Conservation (phyloP, 2,113 vertebrate genomes). For the Burhinus bistriatus region DNA sequence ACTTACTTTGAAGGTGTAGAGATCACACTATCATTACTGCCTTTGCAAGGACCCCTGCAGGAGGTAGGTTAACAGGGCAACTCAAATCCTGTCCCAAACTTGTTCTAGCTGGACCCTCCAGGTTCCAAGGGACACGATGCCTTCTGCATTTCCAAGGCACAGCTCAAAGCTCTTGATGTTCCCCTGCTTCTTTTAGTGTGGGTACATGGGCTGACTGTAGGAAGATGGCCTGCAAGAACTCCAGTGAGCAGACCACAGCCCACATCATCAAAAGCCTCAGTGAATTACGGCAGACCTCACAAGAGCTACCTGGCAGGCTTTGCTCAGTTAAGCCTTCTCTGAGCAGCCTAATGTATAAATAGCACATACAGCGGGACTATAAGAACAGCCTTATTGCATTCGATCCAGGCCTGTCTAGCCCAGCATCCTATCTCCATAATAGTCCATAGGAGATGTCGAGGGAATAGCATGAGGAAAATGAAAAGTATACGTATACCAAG, state of each 20-base stretch:
- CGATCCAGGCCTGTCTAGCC: not conserved
- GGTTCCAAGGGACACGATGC: fast-evolving
- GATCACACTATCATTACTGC: not conserved
- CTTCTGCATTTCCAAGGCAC: not conserved
- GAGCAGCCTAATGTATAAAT: not conserved
- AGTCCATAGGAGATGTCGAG: not conserved
- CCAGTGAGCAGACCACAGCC: not conserved
- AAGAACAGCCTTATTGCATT: too few species aligned
- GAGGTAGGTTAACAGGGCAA: not conserved
- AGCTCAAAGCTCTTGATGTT: not conserved
- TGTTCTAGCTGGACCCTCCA: not conserved
- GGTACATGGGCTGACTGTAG: not conserved
- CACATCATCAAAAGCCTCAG: not conserved
- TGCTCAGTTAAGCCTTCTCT: not conserved
- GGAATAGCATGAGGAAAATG: not conserved
- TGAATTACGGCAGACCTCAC: not conserved
- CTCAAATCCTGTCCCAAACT: not conserved
- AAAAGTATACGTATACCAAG: not conserved
- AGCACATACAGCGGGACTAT: not conserved
- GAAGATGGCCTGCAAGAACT: not conserved
- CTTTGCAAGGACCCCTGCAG: not conserved
- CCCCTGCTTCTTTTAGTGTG: not conserved
- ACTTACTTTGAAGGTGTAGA: not conserved
- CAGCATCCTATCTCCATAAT: not conserved
- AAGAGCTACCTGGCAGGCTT: not conserved